Conservation (phyloP, 2,113 vertebrate genomes). For the Haplochromis burtoni region DNA sequence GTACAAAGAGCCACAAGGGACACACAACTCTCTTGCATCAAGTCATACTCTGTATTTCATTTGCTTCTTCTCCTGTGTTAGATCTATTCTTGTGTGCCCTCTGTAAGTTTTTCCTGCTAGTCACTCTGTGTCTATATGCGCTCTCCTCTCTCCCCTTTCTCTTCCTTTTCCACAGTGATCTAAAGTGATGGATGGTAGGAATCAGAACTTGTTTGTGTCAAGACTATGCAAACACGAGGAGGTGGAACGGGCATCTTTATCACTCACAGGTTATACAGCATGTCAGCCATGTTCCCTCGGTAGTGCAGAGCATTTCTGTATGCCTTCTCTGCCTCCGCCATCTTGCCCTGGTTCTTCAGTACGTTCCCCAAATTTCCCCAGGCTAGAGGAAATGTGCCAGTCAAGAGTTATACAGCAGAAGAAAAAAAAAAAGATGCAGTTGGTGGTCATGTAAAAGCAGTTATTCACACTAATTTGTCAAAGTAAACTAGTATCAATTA, state of each 20-base stretch:
- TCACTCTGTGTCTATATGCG: not conserved
- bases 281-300: constrained; percentile 99
- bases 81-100: constrained; percentile 8
- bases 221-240: not conserved
- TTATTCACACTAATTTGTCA: not conserved
- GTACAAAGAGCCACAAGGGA: constrained; percentile 23
- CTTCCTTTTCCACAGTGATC: not conserved
- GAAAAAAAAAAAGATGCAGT: not conserved
- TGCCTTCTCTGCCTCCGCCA: constrained; percentile 89
- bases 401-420: not conserved
- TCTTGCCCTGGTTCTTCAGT: constrained; percentile 97
- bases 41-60: not conserved
- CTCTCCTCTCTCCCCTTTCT: not conserved
- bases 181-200: constrained; percentile 3
- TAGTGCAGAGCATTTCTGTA: constrained; percentile 97
- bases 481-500: not conserved
- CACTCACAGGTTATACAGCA: constrained; percentile 99
- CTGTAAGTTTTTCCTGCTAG: not conserved
- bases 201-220: not conserved
- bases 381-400: constrained; percentile 68
- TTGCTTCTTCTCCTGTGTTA: not conserved
- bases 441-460: not conserved
- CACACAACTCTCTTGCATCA: not conserved
- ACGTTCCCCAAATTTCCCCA: constrained; percentile 99
- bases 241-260: not conserved